Evolutionary conservation across 2,888 invertebrate genomes (phyloP).

Genomic region (Polia nebulosa): DNA sequence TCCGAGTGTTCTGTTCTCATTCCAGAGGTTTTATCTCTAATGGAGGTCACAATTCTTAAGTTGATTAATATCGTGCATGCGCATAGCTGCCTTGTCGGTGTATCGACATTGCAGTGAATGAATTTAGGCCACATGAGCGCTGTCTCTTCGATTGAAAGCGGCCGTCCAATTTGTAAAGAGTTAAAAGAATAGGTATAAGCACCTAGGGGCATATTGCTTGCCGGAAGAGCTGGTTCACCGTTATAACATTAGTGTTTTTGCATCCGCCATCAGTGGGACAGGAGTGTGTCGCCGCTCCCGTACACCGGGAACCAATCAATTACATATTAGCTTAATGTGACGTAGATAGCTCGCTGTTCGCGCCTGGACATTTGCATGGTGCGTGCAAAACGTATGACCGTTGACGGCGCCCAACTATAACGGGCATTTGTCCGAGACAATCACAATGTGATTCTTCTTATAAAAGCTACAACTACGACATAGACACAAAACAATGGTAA

Average conservation of each 20-base stretch:
- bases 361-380: constrained; percentile 83
- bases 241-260: constrained; percentile 89
- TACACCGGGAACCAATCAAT: constrained; percentile 88
- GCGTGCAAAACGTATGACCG: constrained; percentile 74
- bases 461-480: constrained; percentile 24
- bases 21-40: constrained; percentile 67
- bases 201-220: constrained; percentile 71
- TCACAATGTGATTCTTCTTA: constrained; percentile 79
- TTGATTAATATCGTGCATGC: constrained; percentile 74
- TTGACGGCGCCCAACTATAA: constrained; percentile 76
- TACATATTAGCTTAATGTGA: constrained; percentile 90
- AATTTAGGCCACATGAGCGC: constrained; percentile 72
- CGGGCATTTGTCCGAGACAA: constrained; percentile 77
- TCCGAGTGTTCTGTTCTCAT: constrained; percentile 67
- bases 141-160: constrained; percentile 73
- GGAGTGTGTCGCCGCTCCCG: constrained; percentile 81
- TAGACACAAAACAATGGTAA: constrained; percentile 15
- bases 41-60: constrained; percentile 70
- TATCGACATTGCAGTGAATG: constrained; percentile 65
- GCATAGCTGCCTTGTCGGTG: constrained; percentile 65
- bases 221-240: constrained; percentile 80
- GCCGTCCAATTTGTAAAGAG: constrained; percentile 77
- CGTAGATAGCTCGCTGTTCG: constrained; percentile 82
- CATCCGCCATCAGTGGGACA: constrained; percentile 87
- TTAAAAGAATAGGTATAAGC: constrained; percentile 69